A percentile compares a stretch with the other conserved stretches of the same genome.
These are phyloP conservation scores for Axea sp. DNA, from an alignment of 2,888 invertebrate species.

Conservation along the genomic window DNA sequence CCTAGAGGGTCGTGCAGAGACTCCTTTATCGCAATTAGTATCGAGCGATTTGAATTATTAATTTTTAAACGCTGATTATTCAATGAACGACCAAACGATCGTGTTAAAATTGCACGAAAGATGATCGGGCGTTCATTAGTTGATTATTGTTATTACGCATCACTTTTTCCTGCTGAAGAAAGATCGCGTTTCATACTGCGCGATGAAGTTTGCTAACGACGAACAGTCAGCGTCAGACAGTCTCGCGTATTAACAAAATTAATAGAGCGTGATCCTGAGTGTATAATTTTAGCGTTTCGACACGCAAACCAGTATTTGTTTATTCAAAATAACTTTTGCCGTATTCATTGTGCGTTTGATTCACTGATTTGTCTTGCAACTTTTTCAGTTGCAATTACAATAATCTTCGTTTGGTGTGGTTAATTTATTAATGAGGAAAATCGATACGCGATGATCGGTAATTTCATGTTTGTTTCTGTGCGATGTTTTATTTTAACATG, in stretches of 20 bases:
- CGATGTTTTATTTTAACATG: no score
- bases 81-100: neutral
- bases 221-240: conserved; percentile 45
- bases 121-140: neutral
- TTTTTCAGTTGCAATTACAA: conserved; percentile 1
- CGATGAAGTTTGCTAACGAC: conserved; percentile 12
- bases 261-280: conserved; percentile 50
- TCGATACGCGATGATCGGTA: no score
- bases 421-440: neutral
- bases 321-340: conserved; percentile 20
- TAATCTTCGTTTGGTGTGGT: conserved; percentile 7
- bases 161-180: neutral
- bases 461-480: no score
- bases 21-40: conserved; percentile 19
- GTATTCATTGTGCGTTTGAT: conserved; percentile 13
- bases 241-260: conserved; percentile 48
- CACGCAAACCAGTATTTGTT: conserved; percentile 33
- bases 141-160: conserved; percentile 8
- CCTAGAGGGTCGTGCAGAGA: conserved; percentile 22
- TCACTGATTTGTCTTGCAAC: neutral
- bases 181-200: neutral
- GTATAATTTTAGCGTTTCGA: conserved; percentile 48
- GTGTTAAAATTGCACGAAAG: neutral
- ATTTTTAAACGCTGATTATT: conserved; percentile 1
- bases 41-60: conserved; percentile 13